Conservation (phyloP, 2,113 vertebrate genomes). For the Hemicordylus capensis region DNA sequence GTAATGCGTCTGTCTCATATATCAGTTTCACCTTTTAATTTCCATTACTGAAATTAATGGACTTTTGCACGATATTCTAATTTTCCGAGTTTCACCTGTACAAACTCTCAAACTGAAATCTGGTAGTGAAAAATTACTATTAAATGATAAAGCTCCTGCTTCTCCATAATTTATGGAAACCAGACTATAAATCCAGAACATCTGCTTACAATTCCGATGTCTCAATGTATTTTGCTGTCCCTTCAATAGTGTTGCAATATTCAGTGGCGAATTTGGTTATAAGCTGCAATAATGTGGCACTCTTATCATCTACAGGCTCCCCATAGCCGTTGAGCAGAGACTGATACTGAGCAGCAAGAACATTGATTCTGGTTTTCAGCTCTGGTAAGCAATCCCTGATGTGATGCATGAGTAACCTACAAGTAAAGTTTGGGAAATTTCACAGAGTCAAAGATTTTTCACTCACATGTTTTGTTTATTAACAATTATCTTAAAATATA, state of each 20-base stretch:
- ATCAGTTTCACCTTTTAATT: no score
- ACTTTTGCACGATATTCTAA: no score
- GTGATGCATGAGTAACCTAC: constrained; percentile 96
- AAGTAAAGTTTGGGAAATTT: constrained; percentile 32
- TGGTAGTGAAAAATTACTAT: background rate
- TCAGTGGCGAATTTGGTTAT: constrained; percentile 99
- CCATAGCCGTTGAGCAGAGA: constrained; percentile 95
- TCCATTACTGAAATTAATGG: no score
- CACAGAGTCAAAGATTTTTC: background rate
- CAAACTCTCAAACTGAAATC: no score
- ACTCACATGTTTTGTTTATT: background rate
- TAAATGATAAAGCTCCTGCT: background rate
- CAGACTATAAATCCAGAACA: background rate
- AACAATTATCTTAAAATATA: background rate
- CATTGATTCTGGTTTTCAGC: constrained; percentile 96
- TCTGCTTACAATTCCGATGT: constrained; percentile 93
- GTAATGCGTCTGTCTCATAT: no score
- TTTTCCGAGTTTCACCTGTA: no score
- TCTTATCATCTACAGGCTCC: constrained; percentile 95
- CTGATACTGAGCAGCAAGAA: constrained; percentile 95
- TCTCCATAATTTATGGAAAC: background rate
- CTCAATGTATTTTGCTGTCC: constrained; percentile 98
- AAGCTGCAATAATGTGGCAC: constrained; percentile 94
- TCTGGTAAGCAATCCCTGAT: constrained; percentile 97
- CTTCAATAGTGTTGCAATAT: constrained; percentile 98